These are phyloP conservation scores for Perca fluviatilis DNA, from an alignment of 2,113 vertebrate species.

Conservation along the genomic window DNA sequence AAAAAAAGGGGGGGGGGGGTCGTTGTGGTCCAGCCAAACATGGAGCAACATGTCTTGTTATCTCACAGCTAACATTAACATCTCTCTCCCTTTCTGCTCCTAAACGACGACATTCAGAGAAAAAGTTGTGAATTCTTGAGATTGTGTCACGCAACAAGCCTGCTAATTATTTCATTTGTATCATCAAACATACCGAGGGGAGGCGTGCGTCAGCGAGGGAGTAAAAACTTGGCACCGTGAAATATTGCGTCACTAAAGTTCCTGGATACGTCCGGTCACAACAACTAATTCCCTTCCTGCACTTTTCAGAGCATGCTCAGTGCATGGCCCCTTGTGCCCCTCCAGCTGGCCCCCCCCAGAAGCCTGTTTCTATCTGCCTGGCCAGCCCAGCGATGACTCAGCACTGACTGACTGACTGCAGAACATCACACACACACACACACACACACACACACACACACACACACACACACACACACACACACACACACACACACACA, in stretches of 20 bases:
- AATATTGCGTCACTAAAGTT: slow-evolving; percentile 78
- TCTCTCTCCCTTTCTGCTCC: slow-evolving; percentile 23
- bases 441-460: slow-evolving; percentile 30
- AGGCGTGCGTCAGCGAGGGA: slow-evolving; percentile 53
- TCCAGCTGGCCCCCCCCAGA: slow-evolving; percentile 76
- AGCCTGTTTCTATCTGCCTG: slow-evolving; percentile 82
- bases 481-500: slow-evolving; percentile 29
- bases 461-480: slow-evolving; percentile 19
- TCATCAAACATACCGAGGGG: slow-evolving; percentile 23
- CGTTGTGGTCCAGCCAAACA: slow-evolving; percentile 65
- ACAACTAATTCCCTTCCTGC: slow-evolving; percentile 78
- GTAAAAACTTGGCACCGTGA: slow-evolving; percentile 62
- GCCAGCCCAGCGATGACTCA: slow-evolving; percentile 90
- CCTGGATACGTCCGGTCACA: slow-evolving; percentile 77
- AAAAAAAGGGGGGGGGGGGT: not conserved
- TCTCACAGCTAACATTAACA: slow-evolving; percentile 49
- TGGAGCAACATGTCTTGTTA: slow-evolving; percentile 69
- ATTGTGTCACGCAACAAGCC: not conserved
- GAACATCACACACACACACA: slow-evolving; percentile 31
- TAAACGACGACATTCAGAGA: slow-evolving; percentile 9
- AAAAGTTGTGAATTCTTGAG: slow-evolving; percentile 15
- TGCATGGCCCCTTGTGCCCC: slow-evolving; percentile 63
- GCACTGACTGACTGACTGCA: slow-evolving; percentile 76
- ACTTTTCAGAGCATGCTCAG: slow-evolving; percentile 74
- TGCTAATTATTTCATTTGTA: not conserved